Percentiles rank a stretch among this genome's conserved stretches.
Conservation (phyloP, 2,797 vertebrate species). For the Propithecus deckenii region DNA sequence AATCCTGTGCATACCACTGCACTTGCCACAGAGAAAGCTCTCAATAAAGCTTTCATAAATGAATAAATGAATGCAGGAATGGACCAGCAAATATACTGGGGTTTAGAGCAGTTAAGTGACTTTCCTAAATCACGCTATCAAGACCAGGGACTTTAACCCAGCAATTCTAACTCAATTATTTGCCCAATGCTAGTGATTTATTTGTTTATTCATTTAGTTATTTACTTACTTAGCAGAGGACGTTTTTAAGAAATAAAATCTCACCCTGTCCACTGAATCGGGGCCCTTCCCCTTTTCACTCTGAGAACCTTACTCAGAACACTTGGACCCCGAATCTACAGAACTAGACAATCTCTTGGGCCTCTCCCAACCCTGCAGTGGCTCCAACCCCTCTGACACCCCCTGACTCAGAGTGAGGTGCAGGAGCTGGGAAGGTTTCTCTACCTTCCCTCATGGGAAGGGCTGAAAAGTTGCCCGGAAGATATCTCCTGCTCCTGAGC, state of each 20-base stretch:
- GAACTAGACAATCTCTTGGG: not conserved
- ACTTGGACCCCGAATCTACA: not conserved
- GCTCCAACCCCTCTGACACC: not conserved
- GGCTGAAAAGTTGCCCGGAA: not conserved
- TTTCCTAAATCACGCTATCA: not conserved
- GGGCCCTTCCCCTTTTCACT: not conserved
- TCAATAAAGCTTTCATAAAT: not conserved
- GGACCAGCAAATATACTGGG: not conserved
- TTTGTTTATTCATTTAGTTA: not conserved
- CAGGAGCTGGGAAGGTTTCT: not conserved
- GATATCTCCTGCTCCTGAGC: not conserved
- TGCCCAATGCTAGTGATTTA: not conserved
- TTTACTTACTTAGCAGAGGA: not conserved
- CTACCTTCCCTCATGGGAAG: not conserved
- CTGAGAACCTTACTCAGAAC: conserved; percentile 6
- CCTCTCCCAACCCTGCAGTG: not conserved
- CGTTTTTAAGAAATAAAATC: not conserved
- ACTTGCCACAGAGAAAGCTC: not conserved
- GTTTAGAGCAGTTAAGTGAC: not conserved
- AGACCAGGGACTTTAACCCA: not conserved
- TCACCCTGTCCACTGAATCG: not conserved
- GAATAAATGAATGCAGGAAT: not conserved
- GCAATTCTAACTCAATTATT: not conserved
- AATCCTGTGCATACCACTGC: not conserved
- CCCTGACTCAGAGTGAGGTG: not conserved